phyloP scores from a whole-genome alignment of 92 coral and sea anemone genomes.

The Plumapathes pennacea region DNA sequence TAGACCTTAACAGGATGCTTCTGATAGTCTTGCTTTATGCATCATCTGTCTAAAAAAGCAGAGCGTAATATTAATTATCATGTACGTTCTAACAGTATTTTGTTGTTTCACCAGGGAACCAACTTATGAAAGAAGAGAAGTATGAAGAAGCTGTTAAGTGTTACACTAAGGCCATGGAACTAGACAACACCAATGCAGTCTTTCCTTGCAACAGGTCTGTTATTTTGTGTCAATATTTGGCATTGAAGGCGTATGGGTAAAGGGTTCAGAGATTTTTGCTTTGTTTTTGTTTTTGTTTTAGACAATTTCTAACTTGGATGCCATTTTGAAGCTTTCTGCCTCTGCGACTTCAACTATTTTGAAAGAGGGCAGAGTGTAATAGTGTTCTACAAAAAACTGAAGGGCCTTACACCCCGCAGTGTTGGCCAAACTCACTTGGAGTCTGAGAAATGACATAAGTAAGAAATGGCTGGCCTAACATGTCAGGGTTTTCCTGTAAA shows the following conservation, averaged over 20 bases:
- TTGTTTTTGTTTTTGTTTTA: neutral
- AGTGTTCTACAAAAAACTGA: no score
- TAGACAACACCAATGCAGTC: slow-evolving; percentile 90
- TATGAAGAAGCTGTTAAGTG: slow-evolving; percentile 79
- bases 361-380: no score
- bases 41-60: neutral
- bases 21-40: neutral
- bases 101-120: slow-evolving; percentile 87
- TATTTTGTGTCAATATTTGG: neutral
- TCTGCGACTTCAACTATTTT: no score
- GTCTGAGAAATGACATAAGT: neutral
- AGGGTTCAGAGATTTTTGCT: no score
- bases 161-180: slow-evolving; percentile 83
- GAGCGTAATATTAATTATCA: neutral
- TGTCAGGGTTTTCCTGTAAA: neutral
- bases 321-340: no score
- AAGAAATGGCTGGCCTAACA: neutral
- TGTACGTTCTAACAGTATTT: neutral
- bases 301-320: no score
- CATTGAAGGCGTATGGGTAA: neutral
- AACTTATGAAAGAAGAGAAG: slow-evolving; percentile 86
- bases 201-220: slow-evolving; percentile 92
- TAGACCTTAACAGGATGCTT: neutral
- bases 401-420: no score
- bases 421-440: neutral